phyloP scores from a whole-genome alignment of 2,888 invertebrate genomes.

The Opisthograptis luteolata region DNA sequence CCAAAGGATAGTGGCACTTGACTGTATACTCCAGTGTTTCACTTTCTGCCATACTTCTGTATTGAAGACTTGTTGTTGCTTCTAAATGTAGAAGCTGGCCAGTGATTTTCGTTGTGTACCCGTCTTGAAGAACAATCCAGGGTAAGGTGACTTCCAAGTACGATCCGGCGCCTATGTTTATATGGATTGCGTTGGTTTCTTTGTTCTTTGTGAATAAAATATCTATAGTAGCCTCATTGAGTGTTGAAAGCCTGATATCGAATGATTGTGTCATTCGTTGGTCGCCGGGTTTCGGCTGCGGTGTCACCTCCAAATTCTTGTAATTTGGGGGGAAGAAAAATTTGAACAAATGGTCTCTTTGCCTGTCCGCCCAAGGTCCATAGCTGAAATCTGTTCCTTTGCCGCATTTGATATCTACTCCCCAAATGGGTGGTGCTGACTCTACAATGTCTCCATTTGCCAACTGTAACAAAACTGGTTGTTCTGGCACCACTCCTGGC shows the following conservation, averaged over 20 bases:
- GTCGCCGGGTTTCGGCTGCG: conserved; percentile 93
- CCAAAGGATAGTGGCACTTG: conserved; percentile 94
- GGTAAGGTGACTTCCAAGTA: conserved; percentile 98
- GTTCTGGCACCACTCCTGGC: conserved; percentile 95
- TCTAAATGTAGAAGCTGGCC: conserved; percentile 97
- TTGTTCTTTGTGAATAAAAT: conserved; percentile 96
- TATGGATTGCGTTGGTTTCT: conserved; percentile 98
- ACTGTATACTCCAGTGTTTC: conserved; percentile 97
- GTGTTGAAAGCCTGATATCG: conserved; percentile 94
- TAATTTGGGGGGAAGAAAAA: conserved; percentile 98
- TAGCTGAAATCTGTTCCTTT: conserved; percentile 98
- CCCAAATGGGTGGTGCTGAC: conserved; percentile 97
- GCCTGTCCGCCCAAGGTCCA: conserved; percentile 99
- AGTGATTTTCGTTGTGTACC: conserved; percentile 95
- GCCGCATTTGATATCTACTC: conserved; percentile 97
- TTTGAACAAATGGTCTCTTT: conserved; percentile 96
- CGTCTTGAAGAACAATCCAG: conserved; percentile 94
- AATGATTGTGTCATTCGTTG: conserved; percentile 95
- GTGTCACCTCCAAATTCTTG: conserved; percentile 91
- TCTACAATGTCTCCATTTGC: conserved; percentile 97
- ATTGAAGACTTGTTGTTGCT: conserved; percentile 97
- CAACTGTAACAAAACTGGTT: conserved; percentile 93
- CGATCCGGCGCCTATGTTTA: conserved; percentile 97
- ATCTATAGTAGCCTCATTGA: conserved; percentile 97
- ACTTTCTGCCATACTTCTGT: conserved; percentile 95